phyloP scores from a whole-genome alignment of 2,113 vertebrate genomes.

The Cyanoramphus novaezelandiae region DNA sequence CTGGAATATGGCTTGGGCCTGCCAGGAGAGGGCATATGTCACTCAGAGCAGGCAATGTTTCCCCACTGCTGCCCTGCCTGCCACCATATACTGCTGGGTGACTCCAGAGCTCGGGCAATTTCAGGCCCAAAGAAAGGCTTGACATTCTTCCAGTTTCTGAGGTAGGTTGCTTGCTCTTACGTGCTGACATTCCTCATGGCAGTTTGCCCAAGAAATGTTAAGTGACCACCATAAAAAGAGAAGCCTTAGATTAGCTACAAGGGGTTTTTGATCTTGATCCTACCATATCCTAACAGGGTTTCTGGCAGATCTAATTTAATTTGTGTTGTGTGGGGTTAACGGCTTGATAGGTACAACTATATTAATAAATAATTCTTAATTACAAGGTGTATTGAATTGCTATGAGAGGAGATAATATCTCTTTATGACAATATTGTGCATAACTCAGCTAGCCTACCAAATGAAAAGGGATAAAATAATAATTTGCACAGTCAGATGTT shows the following conservation, averaged over 20 bases:
- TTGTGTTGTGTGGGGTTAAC: not conserved
- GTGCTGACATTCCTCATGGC: not conserved
- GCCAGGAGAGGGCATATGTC: conserved; percentile 15
- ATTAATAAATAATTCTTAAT: conserved; percentile 61
- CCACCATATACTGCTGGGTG: not conserved
- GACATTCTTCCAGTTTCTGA: not conserved
- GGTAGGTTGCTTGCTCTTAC: not conserved
- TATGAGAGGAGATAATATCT: conserved; percentile 9
- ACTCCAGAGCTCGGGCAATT: not conserved
- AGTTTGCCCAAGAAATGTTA: not conserved
- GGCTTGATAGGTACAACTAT: not conserved
- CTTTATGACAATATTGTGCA: not conserved
- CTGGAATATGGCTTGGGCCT: not conserved
- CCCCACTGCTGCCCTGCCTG: not conserved
- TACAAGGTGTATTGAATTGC: conserved; percentile 17
- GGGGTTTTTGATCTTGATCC: not conserved
- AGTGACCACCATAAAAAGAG: not conserved
- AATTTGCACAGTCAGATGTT: conserved; percentile 56
- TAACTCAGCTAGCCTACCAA: conserved; percentile 8
- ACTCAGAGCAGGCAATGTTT: accelerated
- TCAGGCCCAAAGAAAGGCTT: not conserved
- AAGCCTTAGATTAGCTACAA: not conserved
- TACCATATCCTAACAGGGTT: not conserved
- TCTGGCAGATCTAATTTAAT: not conserved
- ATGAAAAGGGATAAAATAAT: conserved; percentile 26